Percentiles rank a stretch among this genome's conserved stretches.
Evolutionary conservation across 2,888 invertebrate species (phyloP).

Genomic region (Lathronympha strigana): DNA sequence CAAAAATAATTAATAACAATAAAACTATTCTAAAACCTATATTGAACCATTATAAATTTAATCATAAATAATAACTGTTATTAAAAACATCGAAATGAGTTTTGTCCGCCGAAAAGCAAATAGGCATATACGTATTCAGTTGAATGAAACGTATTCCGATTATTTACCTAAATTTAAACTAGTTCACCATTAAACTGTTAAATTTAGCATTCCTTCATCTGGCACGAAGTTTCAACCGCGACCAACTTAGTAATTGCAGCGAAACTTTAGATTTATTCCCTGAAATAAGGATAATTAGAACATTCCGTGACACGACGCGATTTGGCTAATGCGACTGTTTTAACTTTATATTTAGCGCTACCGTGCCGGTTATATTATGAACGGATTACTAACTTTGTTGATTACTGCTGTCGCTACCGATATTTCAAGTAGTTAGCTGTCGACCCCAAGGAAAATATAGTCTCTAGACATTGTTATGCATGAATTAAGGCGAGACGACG

Average conservation of each 20-base stretch:
- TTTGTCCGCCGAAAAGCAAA: too few species aligned
- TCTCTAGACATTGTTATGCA: too few species aligned
- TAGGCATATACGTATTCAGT: too few species aligned
- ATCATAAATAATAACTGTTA: too few species aligned
- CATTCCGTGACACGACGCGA: slow-evolving; percentile 48
- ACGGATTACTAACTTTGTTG: slow-evolving; percentile 17
- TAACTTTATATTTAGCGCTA: slow-evolving; percentile 35
- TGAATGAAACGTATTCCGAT: too few species aligned
- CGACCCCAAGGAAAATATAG: neutral
- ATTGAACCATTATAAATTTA: too few species aligned
- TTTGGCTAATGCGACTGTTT: slow-evolving; percentile 32
- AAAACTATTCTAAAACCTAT: too few species aligned
- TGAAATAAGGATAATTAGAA: slow-evolving; percentile 52
- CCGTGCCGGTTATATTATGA: slow-evolving; percentile 22
- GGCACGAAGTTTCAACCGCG: slow-evolving; percentile 29
- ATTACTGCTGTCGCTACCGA: neutral
- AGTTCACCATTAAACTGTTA: slow-evolving; percentile 25
- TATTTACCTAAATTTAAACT: slow-evolving; percentile 31
- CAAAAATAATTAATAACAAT: too few species aligned
- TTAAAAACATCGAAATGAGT: too few species aligned
- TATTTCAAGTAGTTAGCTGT: neutral
- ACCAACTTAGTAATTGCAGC: slow-evolving; percentile 40
- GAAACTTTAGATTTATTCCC: slow-evolving; percentile 37
- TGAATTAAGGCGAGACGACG: too few species aligned
- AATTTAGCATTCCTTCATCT: slow-evolving; percentile 32